Percentiles rank a stretch among this genome's conserved stretches.
Evolutionary conservation across 2,797 vertebrate genomes (phyloP).

Genomic region (Spea hammondii): DNA sequence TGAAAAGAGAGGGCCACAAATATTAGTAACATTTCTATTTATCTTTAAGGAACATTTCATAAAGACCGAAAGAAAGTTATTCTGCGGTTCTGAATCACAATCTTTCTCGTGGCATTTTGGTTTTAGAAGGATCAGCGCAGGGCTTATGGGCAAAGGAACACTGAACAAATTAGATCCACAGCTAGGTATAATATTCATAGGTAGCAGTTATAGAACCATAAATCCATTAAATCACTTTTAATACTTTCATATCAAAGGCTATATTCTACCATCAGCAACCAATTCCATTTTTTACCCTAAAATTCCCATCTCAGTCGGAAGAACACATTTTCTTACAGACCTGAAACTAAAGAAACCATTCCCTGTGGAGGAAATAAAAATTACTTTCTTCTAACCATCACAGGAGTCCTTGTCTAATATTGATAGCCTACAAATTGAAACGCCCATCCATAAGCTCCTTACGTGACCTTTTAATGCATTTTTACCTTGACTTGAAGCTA

Average conservation of each 20-base stretch:
- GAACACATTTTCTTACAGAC: conserved; percentile 46
- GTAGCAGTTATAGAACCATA: conserved; percentile 2
- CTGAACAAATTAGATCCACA: conserved; percentile 7
- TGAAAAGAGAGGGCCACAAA: neutral
- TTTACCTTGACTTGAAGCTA: conserved; percentile 44
- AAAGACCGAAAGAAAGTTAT: neutral
- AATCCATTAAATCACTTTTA: conserved; percentile 30
- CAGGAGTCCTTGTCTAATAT: conserved; percentile 45
- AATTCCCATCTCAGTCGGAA: conserved; percentile 47
- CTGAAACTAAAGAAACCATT: conserved; percentile 43
- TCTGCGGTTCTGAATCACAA: neutral
- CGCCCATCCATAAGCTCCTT: conserved; percentile 46
- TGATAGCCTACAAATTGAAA: conserved; percentile 47
- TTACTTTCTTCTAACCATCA: conserved; percentile 47
- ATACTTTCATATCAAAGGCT: conserved; percentile 22
- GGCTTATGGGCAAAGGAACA: neutral
- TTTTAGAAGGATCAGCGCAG: neutral
- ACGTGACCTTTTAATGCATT: conserved; percentile 47
- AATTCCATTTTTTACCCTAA: conserved; percentile 27
- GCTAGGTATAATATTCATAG: conserved; percentile 4
- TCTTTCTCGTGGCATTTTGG: neutral
- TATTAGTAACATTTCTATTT: neutral
- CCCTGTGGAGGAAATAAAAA: conserved; percentile 48
- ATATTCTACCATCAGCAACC: conserved; percentile 27
- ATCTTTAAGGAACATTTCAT: neutral